Percentiles rank a stretch among this genome's conserved stretches.
These are phyloP conservation scores for Epistrophe eligans DNA, from an alignment of 2,888 invertebrate species.

Conservation along the genomic window DNA sequence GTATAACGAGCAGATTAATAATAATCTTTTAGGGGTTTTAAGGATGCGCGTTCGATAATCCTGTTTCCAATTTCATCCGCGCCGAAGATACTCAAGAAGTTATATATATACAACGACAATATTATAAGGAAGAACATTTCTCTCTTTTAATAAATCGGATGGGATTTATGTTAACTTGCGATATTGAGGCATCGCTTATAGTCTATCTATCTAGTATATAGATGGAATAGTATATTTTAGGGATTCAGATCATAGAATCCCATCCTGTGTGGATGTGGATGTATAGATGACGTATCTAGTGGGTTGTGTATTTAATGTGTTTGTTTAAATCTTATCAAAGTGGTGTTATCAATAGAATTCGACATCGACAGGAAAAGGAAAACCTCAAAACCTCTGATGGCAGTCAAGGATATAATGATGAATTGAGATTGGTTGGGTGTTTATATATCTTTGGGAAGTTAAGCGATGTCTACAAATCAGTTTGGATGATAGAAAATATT, in stretches of 20 bases:
- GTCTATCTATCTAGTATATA: background rate
- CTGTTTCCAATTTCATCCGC: slow-evolving; percentile 10
- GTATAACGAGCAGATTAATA: slow-evolving; percentile 47
- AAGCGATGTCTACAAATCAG: slow-evolving; percentile 28
- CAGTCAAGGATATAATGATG: slow-evolving; percentile 31
- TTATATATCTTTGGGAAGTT: slow-evolving; percentile 19
- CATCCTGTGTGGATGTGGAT: background rate
- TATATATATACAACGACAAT: background rate
- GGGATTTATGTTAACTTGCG: slow-evolving; percentile 16
- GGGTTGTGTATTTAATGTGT: slow-evolving; percentile 27
- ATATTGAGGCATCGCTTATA: background rate
- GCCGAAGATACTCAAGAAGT: background rate
- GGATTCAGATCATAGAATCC: background rate
- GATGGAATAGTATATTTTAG: background rate
- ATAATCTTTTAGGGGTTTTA: slow-evolving; percentile 27
- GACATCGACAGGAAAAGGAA: background rate
- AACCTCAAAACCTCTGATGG: background rate
- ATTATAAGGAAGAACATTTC: background rate
- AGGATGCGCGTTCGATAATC: slow-evolving; percentile 31
- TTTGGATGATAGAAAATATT: slow-evolving; percentile 1
- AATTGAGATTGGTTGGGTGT: slow-evolving; percentile 26
- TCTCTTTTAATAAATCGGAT: slow-evolving; percentile 4
- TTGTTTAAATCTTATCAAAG: slow-evolving; percentile 39
- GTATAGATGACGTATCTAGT: background rate
- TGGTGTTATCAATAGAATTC: slow-evolving; percentile 26